Percentiles rank a stretch among this genome's conserved stretches.
Evolutionary conservation across 1,140 invertebrate species (phyloP).

Genomic region (Cecropterus lyciades): DNA sequence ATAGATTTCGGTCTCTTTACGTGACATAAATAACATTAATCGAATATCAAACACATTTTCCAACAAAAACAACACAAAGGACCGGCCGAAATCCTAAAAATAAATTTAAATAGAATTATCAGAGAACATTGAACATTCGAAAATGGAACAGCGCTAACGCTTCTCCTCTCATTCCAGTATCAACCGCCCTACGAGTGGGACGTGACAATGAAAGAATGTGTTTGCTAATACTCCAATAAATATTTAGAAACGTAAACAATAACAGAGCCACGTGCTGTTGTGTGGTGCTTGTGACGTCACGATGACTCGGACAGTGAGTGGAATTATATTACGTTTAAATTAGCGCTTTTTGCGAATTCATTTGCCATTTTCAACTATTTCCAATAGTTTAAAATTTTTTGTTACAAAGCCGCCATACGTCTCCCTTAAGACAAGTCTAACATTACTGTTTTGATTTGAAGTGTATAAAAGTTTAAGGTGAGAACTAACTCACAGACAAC

Average conservation of each 20-base stretch:
- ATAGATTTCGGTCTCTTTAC: no score
- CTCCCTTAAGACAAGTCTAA: no score
- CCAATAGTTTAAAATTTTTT: neutral
- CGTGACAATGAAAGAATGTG: constrained; percentile 26
- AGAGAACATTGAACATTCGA: constrained; percentile 9
- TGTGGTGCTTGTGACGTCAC: constrained; percentile 26
- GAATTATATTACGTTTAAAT: constrained; percentile 1
- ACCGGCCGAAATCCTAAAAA: constrained; percentile 12
- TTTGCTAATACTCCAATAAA: constrained; percentile 15
- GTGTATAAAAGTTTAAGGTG: no score
- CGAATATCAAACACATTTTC: neutral
- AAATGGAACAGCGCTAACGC: constrained; percentile 15
- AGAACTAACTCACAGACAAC: no score
- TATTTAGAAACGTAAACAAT: constrained; percentile 18
- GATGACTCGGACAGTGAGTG: constrained; percentile 36
- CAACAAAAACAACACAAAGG: constrained; percentile 5
- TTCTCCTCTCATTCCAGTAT: constrained; percentile 16
- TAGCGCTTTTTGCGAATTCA: neutral
- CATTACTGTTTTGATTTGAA: no score
- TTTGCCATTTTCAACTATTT: neutral
- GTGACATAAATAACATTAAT: no score
- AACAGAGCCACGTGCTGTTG: constrained; percentile 29
- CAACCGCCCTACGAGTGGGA: constrained; percentile 8
- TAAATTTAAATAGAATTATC: constrained; percentile 22
- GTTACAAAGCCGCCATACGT: no score